Evolutionary conservation across 1,140 invertebrate genomes (phyloP), one percentile per base, ranked within the genome.

Genomic region (Euura saliciscinereae): DNA sequence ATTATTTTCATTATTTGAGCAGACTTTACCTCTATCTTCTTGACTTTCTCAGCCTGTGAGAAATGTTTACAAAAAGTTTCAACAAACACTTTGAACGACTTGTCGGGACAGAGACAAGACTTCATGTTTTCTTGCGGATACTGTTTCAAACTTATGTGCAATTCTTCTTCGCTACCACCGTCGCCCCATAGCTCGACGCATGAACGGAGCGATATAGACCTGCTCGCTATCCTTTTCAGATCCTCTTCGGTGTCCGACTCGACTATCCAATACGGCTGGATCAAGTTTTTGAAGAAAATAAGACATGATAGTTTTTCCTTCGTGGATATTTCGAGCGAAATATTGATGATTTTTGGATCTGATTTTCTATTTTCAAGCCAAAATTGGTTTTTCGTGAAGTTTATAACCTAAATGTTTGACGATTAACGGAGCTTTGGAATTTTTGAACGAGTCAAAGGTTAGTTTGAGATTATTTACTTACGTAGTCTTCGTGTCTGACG

Each of bases 51-150:
- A 59, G 87, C 85, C 80, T 93, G 92, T 10, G 89, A 89, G 74
- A 95, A 93, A 86, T 95, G 94, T 81, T 94, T 96, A 82, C 95
- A 95, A 86, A 96, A 97, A 6, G 94, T 93, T 86, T 97, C 96
- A 10, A 98, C 94, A 75, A 91, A 90, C n/a, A 97, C 90, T 89
- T 94, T 94, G 80, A 96, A 97, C 6, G 93, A 91, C 75, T 88
- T 89, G 2, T 91, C 82, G 42, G 82, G 71, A 43, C 84, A 77
- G 74, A 90, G 89, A 82, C 91, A 91, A 5, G 85, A 79, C 46
- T 88, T 80, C 66, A 92, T 86, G 70, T 90, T 80, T 70, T 89
- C 80, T 71, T 83, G 78, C 2, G 91, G 88, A 74, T 90, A 90
- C 51, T 79, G 76, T 81, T 90, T 90, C 46, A 96, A 85, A 72